Conservation (phyloP, 2,888 invertebrate species). For the Orgyia antiqua region DNA sequence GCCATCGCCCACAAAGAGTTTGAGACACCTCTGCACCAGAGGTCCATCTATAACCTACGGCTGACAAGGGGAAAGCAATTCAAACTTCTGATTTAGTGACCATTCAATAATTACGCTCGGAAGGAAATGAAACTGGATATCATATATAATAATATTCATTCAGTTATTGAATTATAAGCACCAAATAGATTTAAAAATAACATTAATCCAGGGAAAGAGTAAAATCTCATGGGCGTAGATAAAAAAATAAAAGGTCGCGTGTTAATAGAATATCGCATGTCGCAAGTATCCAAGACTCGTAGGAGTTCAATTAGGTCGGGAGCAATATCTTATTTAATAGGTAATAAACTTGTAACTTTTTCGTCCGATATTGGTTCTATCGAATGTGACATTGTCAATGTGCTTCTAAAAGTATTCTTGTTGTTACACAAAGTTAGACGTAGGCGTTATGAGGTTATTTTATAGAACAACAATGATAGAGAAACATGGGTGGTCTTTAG, state of each 20-base stretch:
- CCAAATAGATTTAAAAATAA: conserved; percentile 3
- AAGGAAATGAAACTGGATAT: conserved; percentile 18
- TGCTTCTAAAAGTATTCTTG: no score
- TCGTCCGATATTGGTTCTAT: no score
- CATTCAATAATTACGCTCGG: conserved; percentile 24
- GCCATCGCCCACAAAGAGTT: conserved; percentile 33
- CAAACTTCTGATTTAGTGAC: conserved; percentile 31
- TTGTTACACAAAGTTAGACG: no score
- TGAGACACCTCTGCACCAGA: conserved; percentile 21
- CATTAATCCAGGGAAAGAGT: conserved; percentile 23
- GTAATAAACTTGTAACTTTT: no score
- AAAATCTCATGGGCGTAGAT: conserved; percentile 31
- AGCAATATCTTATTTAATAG: conserved; percentile 29
- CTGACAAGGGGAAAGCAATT: conserved; percentile 23
- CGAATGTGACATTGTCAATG: no score
- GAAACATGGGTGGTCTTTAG: no score
- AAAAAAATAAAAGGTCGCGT: conserved; percentile 27
- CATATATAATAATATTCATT: conserved; percentile 12
- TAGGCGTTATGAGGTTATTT: no score
- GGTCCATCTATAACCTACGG: conserved; percentile 12
- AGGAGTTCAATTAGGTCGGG: conserved; percentile 22
- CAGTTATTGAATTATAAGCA: conserved; percentile 10
- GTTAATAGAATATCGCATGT: conserved; percentile 31
- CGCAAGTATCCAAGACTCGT: conserved; percentile 13
- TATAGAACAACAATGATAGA: no score